phyloP scores from a whole-genome alignment of 2,888 invertebrate species.

The Philereme vetulata region DNA sequence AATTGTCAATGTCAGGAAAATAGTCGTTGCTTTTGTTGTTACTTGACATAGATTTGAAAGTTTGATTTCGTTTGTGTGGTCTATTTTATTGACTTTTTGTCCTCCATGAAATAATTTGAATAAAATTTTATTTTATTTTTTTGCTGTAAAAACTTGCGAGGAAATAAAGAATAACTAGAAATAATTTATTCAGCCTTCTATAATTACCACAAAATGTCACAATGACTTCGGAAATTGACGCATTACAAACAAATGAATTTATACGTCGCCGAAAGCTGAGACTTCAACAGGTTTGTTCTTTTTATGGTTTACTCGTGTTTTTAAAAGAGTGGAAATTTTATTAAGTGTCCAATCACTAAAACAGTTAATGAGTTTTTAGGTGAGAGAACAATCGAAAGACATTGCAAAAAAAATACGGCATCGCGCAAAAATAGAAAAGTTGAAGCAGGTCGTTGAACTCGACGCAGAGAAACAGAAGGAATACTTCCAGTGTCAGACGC shows the following conservation, averaged over 20 bases:
- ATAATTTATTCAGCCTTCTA: background rate
- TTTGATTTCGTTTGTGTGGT: background rate
- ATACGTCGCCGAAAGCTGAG: slow-evolving; percentile 72
- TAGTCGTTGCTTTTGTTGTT: slow-evolving; percentile 1
- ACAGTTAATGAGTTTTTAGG: slow-evolving; percentile 58
- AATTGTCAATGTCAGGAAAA: slow-evolving; percentile 9
- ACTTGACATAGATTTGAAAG: slow-evolving; percentile 11
- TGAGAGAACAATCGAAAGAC: slow-evolving; percentile 80
- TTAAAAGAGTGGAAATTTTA: slow-evolving; percentile 35
- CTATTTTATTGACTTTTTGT: background rate
- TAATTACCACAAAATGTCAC: slow-evolving; percentile 46
- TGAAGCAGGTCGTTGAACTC: slow-evolving; percentile 59
- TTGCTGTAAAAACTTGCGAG: background rate
- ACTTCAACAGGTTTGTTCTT: slow-evolving; percentile 73
- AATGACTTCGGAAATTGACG: slow-evolving; percentile 72
- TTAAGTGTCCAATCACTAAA: slow-evolving; percentile 30
- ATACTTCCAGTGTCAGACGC: slow-evolving; percentile 67
- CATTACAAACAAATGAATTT: slow-evolving; percentile 78
- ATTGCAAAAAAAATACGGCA: slow-evolving; percentile 77
- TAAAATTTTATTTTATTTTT: too few species aligned
- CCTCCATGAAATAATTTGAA: background rate
- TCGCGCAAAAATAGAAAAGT: slow-evolving; percentile 71
- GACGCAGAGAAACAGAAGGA: slow-evolving; percentile 66
- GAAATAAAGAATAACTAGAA: background rate
- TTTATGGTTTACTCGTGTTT: slow-evolving; percentile 11